Base-by-base conservation (phyloP, 2,113 vertebrate genomes). In the Vicugna pacos region DNA sequence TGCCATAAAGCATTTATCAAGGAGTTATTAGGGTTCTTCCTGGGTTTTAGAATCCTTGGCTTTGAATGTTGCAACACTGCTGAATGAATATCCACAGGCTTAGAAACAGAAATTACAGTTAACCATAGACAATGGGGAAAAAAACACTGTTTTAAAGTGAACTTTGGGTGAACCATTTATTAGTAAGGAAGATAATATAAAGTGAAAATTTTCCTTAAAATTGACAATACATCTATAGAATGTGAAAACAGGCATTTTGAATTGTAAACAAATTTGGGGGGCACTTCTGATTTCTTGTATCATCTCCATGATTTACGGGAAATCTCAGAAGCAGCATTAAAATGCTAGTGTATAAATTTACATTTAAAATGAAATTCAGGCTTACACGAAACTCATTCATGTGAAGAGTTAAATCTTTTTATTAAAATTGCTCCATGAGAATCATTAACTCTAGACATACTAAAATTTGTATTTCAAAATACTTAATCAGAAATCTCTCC, bases 321-420 rank as follows among this genome's bases (percentile, higher is more conserved):
- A 58, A 83, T 86, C 13, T 65, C 60, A 95, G 42, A 88, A 82
- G 56, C 86, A 69, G 32, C 19, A 60, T 65, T 83, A 85, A 92
- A 82, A 93, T 86, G 6, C 26, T 24, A 50, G 67, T 85, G 26
- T n/a, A 69, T 54, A 64, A 70, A 69, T 70, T 89, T 83, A 69
- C 52, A 42, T 64, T 79, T 80, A 88, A 92, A 58, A 50, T 93
- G 69, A 88, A 82, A 86, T 52, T 93, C 26, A 95, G 42, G 88
- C 24, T 92, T 96, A 79, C 15, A 56, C 3, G 8, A 72, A 69
- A 93, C 17, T 54, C n/a, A 90, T 84, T 84, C 77, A 89, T 50
- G 28, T 35, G 35, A 75, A 35, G 50, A 93, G 24, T 69, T 94
- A 35, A 88, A 58, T 77, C 3, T 75, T 92, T 86, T 60, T 22